Evolutionary conservation across 2,888 invertebrate species (phyloP).

Genomic region (Cerastoderma edule): DNA sequence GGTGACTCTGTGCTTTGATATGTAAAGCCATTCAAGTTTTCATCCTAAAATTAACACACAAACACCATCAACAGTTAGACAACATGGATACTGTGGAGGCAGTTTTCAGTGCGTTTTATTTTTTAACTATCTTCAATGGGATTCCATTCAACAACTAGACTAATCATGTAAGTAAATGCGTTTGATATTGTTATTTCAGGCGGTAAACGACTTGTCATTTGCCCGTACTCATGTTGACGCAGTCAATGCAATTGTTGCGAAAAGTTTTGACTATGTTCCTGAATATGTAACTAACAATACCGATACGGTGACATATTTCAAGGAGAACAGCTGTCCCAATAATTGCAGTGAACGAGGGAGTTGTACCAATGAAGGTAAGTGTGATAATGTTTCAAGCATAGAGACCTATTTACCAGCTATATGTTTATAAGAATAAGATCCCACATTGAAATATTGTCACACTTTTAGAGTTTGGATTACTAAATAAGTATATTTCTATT

Average conservation of each 20-base stretch:
- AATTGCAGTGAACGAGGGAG: slow-evolving; percentile 36
- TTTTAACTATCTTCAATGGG: background rate
- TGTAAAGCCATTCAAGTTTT: background rate
- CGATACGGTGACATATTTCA: slow-evolving; percentile 30
- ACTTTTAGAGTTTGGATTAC: too few relatives aligned
- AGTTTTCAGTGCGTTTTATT: background rate
- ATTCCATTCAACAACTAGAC: background rate
- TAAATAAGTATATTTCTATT: too few relatives aligned
- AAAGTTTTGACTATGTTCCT: slow-evolving; percentile 20
- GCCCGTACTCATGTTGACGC: slow-evolving; percentile 28
- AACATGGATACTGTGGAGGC: background rate
- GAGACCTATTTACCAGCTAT: background rate
- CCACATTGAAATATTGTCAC: too few relatives aligned
- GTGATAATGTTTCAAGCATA: background rate
- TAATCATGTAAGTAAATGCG: background rate
- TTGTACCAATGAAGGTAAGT: slow-evolving; percentile 31
- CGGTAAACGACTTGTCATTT: slow-evolving; percentile 10
- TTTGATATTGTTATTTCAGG: slow-evolving; percentile 5
- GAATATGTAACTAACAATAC: slow-evolving; percentile 45
- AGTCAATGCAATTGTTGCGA: slow-evolving; percentile 30
- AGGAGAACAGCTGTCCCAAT: slow-evolving; percentile 18
- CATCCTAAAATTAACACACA: background rate
- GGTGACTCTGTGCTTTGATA: too few relatives aligned
- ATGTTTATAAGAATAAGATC: too few relatives aligned
- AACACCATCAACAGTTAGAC: background rate